Conservation (phyloP, 2,113 vertebrate species). For the Dasyornis broadbenti region DNA sequence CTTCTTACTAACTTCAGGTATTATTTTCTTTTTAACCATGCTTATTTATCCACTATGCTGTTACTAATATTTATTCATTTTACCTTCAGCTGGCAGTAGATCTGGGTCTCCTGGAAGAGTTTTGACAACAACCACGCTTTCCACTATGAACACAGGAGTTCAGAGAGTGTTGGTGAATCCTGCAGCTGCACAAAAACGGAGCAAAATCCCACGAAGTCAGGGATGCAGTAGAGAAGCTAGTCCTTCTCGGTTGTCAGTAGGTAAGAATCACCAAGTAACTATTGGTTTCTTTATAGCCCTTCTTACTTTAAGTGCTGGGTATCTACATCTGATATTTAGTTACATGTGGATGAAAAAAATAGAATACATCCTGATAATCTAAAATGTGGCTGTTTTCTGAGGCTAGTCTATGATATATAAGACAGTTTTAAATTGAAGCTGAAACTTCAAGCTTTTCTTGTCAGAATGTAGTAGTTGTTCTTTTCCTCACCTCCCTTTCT, state of each 20-base stretch:
- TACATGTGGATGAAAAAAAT: neutral
- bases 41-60: neutral
- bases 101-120: conserved; percentile 95
- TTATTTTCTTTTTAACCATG: neutral
- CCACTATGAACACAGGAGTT: conserved; percentile 86
- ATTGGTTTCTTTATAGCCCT: neutral
- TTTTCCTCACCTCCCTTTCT: neutral
- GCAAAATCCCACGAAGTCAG: conserved; percentile 95
- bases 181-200: conserved; percentile 83
- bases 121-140: conserved; percentile 87
- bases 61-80: conserved; percentile 22
- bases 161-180: conserved; percentile 83
- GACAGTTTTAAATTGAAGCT: neutral
- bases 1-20: neutral
- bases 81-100: conserved; percentile 88
- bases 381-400: neutral
- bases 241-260: conserved; percentile 91
- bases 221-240: conserved; percentile 96
- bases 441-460: neutral
- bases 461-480: neutral
- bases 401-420: neutral
- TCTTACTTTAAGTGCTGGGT: neutral
- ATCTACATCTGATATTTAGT: neutral
- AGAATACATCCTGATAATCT: rapidly evolving
- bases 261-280: conserved; percentile 69